These are phyloP conservation scores for Alfaro cultratus DNA, from an alignment of 2,797 vertebrate species.

Conservation along the genomic window DNA sequence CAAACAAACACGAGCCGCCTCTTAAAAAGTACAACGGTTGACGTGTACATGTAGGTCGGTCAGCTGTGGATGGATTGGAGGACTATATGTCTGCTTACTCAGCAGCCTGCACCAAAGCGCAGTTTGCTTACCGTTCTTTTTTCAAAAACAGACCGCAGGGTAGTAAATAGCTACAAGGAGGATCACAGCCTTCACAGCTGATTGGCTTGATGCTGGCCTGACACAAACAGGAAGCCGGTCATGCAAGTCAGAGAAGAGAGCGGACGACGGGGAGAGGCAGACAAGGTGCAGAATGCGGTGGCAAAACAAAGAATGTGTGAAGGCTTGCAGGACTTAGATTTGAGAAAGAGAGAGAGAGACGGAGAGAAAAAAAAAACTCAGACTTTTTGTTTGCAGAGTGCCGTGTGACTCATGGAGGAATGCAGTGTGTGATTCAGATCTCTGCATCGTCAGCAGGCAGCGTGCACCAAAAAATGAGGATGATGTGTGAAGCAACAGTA, in stretches of 20 bases:
- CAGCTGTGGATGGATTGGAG: conserved; percentile 60
- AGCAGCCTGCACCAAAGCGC: conserved; percentile 75
- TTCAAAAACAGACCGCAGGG: conserved; percentile 76
- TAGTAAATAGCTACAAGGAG: conserved; percentile 84
- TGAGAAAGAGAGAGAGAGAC: conserved; percentile 15
- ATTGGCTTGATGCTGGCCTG: conserved; percentile 81
- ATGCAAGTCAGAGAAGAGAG: conserved; percentile 57
- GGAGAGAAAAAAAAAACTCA: conserved; percentile 13
- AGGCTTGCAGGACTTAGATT: conserved; percentile 55
- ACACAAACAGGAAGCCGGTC: conserved; percentile 83
- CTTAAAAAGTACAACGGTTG: conserved; percentile 38
- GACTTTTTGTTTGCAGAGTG: conserved; percentile 47
- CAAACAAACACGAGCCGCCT: conserved; percentile 16
- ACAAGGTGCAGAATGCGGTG: conserved; percentile 40
- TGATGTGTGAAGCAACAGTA: conserved; percentile 45
- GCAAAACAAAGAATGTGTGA: conserved; percentile 60
- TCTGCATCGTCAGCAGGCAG: conserved; percentile 64
- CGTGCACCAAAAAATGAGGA: conserved; percentile 43
- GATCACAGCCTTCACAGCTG: conserved; percentile 81
- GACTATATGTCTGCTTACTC: conserved; percentile 80
- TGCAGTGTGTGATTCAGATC: conserved; percentile 60
- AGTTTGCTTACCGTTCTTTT: conserved; percentile 72
- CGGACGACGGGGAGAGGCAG: conserved; percentile 52
- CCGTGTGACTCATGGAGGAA: conserved; percentile 68
- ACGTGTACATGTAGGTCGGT: conserved; percentile 67